Evolutionary conservation across 2,113 vertebrate genomes (phyloP).

Genomic region (Protobothrops flavoviridis): DNA sequence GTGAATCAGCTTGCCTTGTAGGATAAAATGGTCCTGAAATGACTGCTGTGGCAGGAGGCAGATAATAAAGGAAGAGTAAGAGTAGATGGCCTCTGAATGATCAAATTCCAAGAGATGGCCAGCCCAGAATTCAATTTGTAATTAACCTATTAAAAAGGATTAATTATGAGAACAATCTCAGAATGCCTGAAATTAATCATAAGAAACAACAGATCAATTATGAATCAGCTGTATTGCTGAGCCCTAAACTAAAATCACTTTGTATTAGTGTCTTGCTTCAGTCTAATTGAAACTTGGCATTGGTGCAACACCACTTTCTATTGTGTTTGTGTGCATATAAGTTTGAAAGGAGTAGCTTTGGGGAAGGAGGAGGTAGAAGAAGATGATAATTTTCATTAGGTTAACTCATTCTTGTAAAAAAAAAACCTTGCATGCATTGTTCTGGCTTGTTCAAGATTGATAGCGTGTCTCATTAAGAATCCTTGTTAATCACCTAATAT

Average conservation of each 20-base stretch:
- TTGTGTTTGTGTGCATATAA: not conserved
- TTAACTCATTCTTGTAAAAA: not conserved
- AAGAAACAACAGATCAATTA: conserved; percentile 1
- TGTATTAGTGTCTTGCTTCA: conserved; percentile 55
- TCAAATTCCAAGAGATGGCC: not conserved
- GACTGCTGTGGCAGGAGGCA: not conserved
- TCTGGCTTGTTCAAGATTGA: not conserved
- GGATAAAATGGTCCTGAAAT: conserved; percentile 47
- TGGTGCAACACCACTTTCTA: conserved; percentile 67
- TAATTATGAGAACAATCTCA: conserved; percentile 21
- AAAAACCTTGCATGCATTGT: not conserved
- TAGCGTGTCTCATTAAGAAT: not conserved
- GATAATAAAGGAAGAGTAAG: not conserved
- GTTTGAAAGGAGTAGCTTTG: not conserved
- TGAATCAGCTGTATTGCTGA: conserved; percentile 65
- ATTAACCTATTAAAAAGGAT: conserved; percentile 24
- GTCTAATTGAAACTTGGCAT: conserved; percentile 67
- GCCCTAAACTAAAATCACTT: conserved; percentile 67
- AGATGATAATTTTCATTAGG: not conserved
- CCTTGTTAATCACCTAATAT: not conserved
- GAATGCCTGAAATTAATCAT: conserved; percentile 16
- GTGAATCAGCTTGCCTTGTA: conserved; percentile 42
- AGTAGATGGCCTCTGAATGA: not conserved
- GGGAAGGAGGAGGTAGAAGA: not conserved
- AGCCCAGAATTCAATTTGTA: not conserved